Evolutionary conservation across 1,140 invertebrate genomes (phyloP).

Genomic region (Tetragnatha versicolor): DNA sequence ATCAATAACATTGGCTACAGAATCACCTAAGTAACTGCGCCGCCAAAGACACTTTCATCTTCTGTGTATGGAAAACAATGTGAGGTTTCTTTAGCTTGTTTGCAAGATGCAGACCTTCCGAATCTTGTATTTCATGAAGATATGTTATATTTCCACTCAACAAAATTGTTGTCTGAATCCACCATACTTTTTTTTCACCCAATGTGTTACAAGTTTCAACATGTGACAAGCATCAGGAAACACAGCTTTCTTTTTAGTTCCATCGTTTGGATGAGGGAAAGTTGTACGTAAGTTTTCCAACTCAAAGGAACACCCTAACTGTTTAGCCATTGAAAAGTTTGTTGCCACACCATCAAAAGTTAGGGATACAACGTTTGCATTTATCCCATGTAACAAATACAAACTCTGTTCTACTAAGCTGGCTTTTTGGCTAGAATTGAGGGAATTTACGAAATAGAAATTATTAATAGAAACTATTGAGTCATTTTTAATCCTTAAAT

Average conservation of each 20-base stretch:
- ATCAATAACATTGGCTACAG: background rate
- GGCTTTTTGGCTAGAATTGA: slow-evolving; percentile 57
- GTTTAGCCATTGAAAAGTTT: background rate
- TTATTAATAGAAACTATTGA: slow-evolving; percentile 33
- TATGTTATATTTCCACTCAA: background rate
- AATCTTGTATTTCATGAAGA: slow-evolving; percentile 10
- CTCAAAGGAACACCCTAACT: background rate
- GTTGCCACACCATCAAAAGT: slow-evolving; percentile 1
- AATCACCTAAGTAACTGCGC: too few species aligned
- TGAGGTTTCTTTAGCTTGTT: slow-evolving; percentile 5
- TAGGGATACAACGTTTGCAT: background rate
- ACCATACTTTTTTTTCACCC: slow-evolving; percentile 52
- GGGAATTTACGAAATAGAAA: slow-evolving; percentile 60
- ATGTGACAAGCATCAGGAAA: slow-evolving; percentile 57
- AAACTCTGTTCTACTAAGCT: slow-evolving; percentile 57
- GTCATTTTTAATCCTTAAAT: background rate
- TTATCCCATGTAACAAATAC: background rate
- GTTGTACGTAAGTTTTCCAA: background rate
- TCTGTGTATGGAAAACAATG: background rate
- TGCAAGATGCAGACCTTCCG: background rate
- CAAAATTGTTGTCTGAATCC: slow-evolving; percentile 40
- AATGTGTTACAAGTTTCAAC: slow-evolving; percentile 58
- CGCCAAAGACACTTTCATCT: too few species aligned
- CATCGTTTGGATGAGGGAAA: background rate
- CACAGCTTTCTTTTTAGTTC: slow-evolving; percentile 24